phyloP scores from a whole-genome alignment of 2,113 vertebrate species.

The Pluvianellus socialis region DNA sequence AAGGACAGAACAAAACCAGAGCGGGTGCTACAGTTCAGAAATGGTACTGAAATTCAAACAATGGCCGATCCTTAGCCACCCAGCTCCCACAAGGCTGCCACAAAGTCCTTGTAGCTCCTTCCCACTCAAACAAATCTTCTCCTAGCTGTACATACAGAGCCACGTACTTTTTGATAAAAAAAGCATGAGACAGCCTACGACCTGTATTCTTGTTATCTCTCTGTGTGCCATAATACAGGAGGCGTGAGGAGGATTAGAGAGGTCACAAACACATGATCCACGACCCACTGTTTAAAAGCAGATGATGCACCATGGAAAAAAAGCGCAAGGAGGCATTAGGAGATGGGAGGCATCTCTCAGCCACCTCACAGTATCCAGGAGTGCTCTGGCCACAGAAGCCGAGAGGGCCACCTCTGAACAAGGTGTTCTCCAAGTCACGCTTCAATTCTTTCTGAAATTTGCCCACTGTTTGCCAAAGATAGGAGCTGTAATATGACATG shows the following conservation, averaged over 20 bases:
- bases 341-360: neutral
- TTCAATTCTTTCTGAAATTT: neutral
- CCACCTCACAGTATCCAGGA: neutral
- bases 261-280: neutral
- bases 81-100: neutral
- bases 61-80: accelerated
- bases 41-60: neutral
- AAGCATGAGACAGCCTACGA: neutral
- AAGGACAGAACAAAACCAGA: neutral
- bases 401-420: neutral
- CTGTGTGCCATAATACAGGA: neutral
- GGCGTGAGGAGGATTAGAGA: neutral
- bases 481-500: neutral
- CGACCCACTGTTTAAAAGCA: neutral
- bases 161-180: neutral
- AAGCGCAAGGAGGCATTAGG: neutral
- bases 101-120: neutral
- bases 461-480: neutral
- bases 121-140: neutral
- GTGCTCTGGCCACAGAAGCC: neutral
- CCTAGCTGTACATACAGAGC: neutral
- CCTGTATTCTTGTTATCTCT: neutral
- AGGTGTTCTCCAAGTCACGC: neutral
- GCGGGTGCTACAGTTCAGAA: neutral
- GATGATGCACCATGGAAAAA: neutral